These are phyloP conservation scores for Leucophenga varia DNA, from an alignment of 1,140 invertebrate species.

Conservation along the genomic window DNA sequence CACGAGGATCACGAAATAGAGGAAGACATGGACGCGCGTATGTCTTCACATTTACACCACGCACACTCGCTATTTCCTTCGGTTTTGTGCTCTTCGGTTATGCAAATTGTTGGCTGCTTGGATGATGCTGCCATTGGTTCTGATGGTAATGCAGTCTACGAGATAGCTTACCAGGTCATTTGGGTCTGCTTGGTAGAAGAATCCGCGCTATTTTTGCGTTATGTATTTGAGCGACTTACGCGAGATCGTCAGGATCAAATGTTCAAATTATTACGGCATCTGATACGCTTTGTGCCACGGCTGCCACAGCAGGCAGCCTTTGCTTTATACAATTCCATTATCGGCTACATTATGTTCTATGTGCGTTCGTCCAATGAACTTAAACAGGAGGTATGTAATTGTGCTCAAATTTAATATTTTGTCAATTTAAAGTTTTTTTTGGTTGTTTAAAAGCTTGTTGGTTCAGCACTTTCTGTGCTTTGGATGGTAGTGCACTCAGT, in stretches of 20 bases:
- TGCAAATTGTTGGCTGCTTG: conserved; percentile 91
- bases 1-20: conserved; percentile 90
- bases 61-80: conserved; percentile 96
- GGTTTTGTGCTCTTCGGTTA: conserved; percentile 89
- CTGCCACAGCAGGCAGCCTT: conserved; percentile 97
- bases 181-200: conserved; percentile 99
- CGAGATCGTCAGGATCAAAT: conserved; percentile 94
- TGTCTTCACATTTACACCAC: conserved; percentile 73
- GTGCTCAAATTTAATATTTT: not conserved
- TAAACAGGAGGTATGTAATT: conserved; percentile 69
- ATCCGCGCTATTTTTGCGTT: conserved; percentile 91
- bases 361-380: conserved; percentile 92
- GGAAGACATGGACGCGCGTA: conserved; percentile 70
- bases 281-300: conserved; percentile 90
- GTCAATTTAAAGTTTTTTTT: no score
- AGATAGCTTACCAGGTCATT: conserved; percentile 90
- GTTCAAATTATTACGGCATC: conserved; percentile 88
- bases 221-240: conserved; percentile 94
- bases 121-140: conserved; percentile 94
- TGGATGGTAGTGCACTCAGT: conserved; percentile 98
- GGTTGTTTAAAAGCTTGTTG: conserved; percentile 69
- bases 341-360: conserved; percentile 99
- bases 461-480: conserved; percentile 88
- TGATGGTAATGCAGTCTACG: conserved; percentile 90
- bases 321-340: conserved; percentile 98